Percentiles rank a stretch among this genome's conserved stretches.
phyloP scores from a whole-genome alignment of 2,888 invertebrate species.

The Hedya salicella region DNA sequence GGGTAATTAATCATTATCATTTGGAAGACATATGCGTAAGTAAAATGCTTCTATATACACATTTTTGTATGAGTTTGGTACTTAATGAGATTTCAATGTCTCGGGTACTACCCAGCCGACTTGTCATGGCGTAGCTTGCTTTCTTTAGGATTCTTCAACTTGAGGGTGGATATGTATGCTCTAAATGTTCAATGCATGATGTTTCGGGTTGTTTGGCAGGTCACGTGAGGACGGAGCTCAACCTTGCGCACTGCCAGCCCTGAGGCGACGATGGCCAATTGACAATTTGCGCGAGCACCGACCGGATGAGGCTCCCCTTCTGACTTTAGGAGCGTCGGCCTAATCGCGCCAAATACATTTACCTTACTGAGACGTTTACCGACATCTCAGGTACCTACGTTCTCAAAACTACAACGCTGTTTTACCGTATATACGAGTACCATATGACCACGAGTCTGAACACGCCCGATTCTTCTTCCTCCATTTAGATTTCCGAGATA shows the following conservation, averaged over 20 bases:
- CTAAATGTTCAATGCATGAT: constrained; percentile 32
- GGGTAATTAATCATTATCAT: too few relatives aligned
- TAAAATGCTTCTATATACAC: too few relatives aligned
- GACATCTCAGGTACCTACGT: constrained; percentile 11
- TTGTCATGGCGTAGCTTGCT: too few relatives aligned
- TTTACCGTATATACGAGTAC: too few relatives aligned
- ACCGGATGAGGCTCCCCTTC: constrained; percentile 82
- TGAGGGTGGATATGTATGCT: not conserved
- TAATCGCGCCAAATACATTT: constrained; percentile 60
- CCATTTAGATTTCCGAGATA: too few relatives aligned
- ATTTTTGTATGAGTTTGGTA: too few relatives aligned
- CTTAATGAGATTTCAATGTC: too few relatives aligned
- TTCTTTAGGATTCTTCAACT: too few relatives aligned
- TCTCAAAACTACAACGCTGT: not conserved
- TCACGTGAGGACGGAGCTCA: constrained; percentile 64
- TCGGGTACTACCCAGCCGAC: too few relatives aligned
- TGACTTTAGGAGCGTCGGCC: constrained; percentile 68
- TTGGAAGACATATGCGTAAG: too few relatives aligned
- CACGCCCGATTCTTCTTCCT: too few relatives aligned
- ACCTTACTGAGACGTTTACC: constrained; percentile 38
- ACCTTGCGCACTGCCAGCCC: constrained; percentile 71
- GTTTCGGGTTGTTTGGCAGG: constrained; percentile 54
- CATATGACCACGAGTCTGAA: too few relatives aligned
- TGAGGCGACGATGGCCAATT: constrained; percentile 74
- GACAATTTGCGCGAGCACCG: constrained; percentile 77